Evolutionary conservation across 2,888 invertebrate species (phyloP).

Genomic region (Agriotes lineatus): DNA sequence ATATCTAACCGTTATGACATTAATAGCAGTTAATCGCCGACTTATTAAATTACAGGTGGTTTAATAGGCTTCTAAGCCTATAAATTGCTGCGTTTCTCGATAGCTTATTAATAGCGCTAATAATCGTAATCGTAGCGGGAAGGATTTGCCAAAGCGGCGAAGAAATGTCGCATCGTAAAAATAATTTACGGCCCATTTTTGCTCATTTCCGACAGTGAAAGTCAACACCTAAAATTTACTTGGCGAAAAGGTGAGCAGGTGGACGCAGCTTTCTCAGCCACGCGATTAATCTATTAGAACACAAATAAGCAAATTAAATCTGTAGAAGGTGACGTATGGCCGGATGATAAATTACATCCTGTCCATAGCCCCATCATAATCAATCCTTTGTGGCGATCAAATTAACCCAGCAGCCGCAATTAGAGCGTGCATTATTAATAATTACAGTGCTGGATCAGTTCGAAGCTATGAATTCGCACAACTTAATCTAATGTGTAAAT

Average conservation of each 20-base stretch:
- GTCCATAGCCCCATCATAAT: slow-evolving; percentile 22
- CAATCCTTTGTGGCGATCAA: slow-evolving; percentile 38
- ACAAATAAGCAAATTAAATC: not conserved
- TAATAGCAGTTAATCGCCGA: slow-evolving; percentile 7
- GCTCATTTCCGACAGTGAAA: not conserved
- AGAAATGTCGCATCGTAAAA: not conserved
- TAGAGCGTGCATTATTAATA: slow-evolving; percentile 45
- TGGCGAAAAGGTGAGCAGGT: too few species aligned
- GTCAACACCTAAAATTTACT: not conserved
- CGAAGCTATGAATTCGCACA: slow-evolving; percentile 5
- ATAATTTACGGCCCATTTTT: not conserved
- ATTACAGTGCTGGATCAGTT: slow-evolving; percentile 24
- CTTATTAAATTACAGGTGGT: slow-evolving; percentile 20
- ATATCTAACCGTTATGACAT: slow-evolving; percentile 14
- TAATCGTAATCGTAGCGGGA: not conserved
- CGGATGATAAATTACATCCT: slow-evolving; percentile 41
- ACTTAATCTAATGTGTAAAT: slow-evolving; percentile 20
- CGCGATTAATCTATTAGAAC: not conserved
- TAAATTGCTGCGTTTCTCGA: not conserved
- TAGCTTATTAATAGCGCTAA: not conserved
- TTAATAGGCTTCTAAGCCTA: not conserved
- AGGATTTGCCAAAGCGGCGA: not conserved
- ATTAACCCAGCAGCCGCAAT: slow-evolving; percentile 41
- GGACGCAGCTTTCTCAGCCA: too few species aligned
- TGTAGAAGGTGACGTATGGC: not conserved